Conservation (phyloP, 2,797 vertebrate genomes). For the Chelon labrosus region DNA sequence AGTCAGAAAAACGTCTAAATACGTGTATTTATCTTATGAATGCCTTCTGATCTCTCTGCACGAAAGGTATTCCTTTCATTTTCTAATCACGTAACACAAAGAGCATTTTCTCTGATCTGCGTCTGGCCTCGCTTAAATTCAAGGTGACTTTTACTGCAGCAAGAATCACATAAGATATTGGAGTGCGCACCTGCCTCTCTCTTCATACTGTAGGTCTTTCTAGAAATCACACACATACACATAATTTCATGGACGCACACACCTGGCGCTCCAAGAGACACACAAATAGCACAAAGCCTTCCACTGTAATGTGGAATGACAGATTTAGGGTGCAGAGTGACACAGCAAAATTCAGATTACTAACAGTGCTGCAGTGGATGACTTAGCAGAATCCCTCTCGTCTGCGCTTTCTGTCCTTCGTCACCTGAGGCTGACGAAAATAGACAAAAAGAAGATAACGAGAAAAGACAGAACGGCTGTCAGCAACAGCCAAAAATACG, state of each 20-base stretch:
- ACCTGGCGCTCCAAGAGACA: slow-evolving; percentile 11
- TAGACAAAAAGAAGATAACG: neutral
- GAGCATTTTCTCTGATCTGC: neutral
- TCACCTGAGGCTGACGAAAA: slow-evolving; percentile 14
- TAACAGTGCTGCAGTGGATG: slow-evolving; percentile 57
- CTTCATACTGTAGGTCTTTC: slow-evolving; percentile 11
- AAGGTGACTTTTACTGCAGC: slow-evolving; percentile 67
- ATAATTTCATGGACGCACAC: slow-evolving; percentile 2
- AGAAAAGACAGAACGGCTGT: slow-evolving; percentile 13
- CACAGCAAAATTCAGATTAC: slow-evolving; percentile 62
- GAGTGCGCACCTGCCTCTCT: slow-evolving; percentile 41
- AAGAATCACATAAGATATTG: slow-evolving; percentile 46
- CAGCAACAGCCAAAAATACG: slow-evolving; percentile 17
- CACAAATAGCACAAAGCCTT: slow-evolving; percentile 37
- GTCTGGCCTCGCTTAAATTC: slow-evolving; percentile 24
- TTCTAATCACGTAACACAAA: neutral
- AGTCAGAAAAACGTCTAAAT: slow-evolving; percentile 13
- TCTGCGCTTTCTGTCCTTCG: slow-evolving; percentile 41
- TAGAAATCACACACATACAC: slow-evolving; percentile 19
- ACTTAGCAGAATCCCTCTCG: slow-evolving; percentile 65
- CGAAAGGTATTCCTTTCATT: neutral
- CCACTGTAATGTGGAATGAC: slow-evolving; percentile 60
- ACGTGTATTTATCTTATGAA: slow-evolving; percentile 17
- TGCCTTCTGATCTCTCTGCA: neutral
- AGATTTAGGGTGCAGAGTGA: slow-evolving; percentile 74